These are phyloP conservation scores for Cuniculus paca DNA, from an alignment of 2,797 vertebrate genomes.

Conservation along the genomic window DNA sequence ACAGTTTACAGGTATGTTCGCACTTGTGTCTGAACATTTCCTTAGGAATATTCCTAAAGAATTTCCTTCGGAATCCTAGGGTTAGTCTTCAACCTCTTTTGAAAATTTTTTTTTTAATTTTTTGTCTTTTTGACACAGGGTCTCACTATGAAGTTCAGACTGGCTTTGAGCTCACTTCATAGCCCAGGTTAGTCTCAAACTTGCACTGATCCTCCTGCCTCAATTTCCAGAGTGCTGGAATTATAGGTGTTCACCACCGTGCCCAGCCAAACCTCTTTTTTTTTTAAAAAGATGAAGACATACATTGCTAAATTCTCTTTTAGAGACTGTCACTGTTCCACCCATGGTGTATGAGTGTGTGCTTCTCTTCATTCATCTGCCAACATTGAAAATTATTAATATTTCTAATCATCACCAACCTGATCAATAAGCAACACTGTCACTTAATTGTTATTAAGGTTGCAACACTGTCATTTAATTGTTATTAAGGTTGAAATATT, in stretches of 20 bases:
- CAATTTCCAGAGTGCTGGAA: no score
- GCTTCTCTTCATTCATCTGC: background rate
- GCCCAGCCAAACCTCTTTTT: background rate
- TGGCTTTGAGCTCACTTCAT: no score
- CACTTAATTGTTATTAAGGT: background rate
- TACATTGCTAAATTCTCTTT: background rate
- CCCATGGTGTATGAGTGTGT: background rate
- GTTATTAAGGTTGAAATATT: background rate
- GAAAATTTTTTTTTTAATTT: no score
- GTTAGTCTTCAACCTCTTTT: background rate
- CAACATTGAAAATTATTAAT: background rate
- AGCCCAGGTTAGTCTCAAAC: no score
- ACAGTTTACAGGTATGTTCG: background rate
- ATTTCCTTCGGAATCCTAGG: background rate
- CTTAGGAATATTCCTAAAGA: background rate
- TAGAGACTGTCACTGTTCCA: background rate
- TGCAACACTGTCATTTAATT: background rate
- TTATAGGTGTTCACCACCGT: no score
- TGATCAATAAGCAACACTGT: background rate
- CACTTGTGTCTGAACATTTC: background rate
- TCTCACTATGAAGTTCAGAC: no score
- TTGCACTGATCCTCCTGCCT: no score
- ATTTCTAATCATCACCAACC: background rate
- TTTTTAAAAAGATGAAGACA: background rate
- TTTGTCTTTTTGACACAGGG: no score